These are phyloP conservation scores for Australoheros scitulus DNA, from an alignment of 2,113 vertebrate genomes.

Conservation along the genomic window DNA sequence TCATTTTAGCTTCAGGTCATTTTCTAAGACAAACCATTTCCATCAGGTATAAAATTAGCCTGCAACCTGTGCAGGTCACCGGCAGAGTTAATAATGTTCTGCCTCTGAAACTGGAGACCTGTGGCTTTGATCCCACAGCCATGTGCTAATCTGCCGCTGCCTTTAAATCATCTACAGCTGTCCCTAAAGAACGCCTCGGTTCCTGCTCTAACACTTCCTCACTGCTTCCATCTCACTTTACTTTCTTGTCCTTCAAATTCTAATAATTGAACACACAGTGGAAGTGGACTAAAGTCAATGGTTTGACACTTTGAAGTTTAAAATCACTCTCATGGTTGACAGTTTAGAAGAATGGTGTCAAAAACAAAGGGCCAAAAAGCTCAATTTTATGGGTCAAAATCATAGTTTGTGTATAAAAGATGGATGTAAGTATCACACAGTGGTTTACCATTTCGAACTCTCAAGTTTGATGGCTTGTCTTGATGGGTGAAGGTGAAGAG, in stretches of 20 bases:
- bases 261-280: not conserved
- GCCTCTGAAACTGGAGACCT: not conserved
- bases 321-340: not conserved
- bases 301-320: not conserved
- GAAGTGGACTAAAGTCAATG: not conserved
- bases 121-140: not conserved
- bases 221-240: not conserved
- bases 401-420: too few relatives aligned
- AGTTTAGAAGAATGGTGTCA: not conserved
- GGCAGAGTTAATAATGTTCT: constrained; percentile 35
- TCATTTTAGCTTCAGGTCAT: not conserved
- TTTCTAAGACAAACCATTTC: constrained; percentile 6
- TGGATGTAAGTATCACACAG: not conserved
- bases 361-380: not conserved
- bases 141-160: constrained; percentile 7
- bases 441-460: not conserved
- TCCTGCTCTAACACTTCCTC: not conserved
- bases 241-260: not conserved
- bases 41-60: constrained; percentile 12
- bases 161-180: constrained; percentile 23
- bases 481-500: not conserved
- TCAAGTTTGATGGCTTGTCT: not conserved
- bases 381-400: not conserved
- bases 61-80: not conserved
- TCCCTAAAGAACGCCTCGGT: constrained; percentile 10